These are phyloP conservation scores for Steatocranus sp. DNA, from an alignment of 2,797 vertebrate species.

Conservation along the genomic window DNA sequence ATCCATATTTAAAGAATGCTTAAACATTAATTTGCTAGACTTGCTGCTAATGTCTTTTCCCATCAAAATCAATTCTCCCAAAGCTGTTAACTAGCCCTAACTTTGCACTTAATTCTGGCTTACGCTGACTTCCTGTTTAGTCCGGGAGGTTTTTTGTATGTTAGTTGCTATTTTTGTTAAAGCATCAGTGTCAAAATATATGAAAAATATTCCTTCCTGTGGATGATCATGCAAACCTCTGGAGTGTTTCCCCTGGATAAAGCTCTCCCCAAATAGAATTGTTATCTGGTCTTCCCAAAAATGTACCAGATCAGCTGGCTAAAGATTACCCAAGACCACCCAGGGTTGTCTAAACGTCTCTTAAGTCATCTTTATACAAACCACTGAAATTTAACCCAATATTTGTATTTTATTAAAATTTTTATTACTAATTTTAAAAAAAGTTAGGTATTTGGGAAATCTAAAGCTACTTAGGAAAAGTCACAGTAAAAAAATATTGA, in stretches of 20 bases:
- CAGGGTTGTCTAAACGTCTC: neutral
- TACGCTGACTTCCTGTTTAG: neutral
- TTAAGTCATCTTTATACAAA: neutral
- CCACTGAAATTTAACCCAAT: neutral
- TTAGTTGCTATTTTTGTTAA: neutral
- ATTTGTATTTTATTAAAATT: neutral
- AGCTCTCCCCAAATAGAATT: neutral
- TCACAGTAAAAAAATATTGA: neutral
- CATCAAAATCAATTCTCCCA: conserved; percentile 54
- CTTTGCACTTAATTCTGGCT: conserved; percentile 4
- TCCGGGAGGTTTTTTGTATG: neutral
- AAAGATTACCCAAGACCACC: neutral
- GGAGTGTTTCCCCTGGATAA: neutral
- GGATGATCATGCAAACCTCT: neutral
- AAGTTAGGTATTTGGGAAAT: neutral
- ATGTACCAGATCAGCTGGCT: neutral
- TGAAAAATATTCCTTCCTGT: neutral
- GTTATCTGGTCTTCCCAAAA: neutral
- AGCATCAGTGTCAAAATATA: neutral
- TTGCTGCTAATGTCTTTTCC: conserved; percentile 60
- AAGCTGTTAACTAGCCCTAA: conserved; percentile 38
- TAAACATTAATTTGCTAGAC: conserved; percentile 72
- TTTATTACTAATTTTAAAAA: neutral
- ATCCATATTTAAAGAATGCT: conserved; percentile 76
- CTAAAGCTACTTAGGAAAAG: neutral